phyloP scores from a whole-genome alignment of 2,888 invertebrate species.

The Ischnura elegans region DNA sequence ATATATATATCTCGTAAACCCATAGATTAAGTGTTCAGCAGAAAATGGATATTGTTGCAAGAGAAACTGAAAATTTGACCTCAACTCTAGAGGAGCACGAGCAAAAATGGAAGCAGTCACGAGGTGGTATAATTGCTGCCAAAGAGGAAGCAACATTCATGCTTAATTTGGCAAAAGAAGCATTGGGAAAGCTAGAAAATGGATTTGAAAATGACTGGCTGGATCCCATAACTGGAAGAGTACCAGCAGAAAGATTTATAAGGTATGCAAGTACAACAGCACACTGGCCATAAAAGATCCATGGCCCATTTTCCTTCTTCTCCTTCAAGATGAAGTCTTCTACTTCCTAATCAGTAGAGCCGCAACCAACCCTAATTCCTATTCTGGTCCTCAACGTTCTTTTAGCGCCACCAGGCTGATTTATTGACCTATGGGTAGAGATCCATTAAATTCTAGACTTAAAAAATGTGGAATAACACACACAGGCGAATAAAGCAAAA shows the following conservation, averaged over 20 bases:
- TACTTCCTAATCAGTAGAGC: no score
- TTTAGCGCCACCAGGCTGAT: no score
- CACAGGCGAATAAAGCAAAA: no score
- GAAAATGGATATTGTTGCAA: conserved; percentile 24
- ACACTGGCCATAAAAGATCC: no score
- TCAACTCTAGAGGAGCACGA: not conserved
- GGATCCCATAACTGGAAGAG: conserved; percentile 3
- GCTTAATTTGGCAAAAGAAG: not conserved
- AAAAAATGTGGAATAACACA: no score
- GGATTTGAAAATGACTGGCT: conserved; percentile 19
- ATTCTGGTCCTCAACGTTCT: no score
- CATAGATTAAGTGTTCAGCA: conserved; percentile 42
- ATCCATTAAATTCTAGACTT: no score
- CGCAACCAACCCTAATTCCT: no score
- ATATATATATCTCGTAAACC: not conserved
- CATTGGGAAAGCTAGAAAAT: not conserved
- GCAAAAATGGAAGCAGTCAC: conserved; percentile 32
- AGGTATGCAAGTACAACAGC: not conserved
- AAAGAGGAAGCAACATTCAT: not conserved
- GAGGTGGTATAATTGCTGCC: not conserved
- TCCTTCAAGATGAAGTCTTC: no score
- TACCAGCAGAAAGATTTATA: conserved; percentile 40
- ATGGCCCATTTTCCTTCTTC: no score
- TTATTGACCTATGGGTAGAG: no score
- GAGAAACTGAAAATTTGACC: conserved; percentile 31